These are phyloP conservation scores for Neuroterus valhalla DNA, from an alignment of 1,140 invertebrate species.

Conservation along the genomic window DNA sequence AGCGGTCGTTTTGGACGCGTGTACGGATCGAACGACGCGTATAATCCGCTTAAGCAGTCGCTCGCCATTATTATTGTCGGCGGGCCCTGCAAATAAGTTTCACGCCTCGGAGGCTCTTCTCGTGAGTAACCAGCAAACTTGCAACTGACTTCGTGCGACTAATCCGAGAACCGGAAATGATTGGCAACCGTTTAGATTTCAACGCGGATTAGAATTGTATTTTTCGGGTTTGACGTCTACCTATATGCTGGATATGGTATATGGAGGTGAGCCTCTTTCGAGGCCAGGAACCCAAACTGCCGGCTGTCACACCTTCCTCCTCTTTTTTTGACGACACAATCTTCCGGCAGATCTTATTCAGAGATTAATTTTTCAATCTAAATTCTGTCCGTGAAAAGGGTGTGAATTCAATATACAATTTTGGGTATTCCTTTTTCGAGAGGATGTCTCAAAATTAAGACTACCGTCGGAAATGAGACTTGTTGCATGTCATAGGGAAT, in stretches of 20 bases:
- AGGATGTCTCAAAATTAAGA: too few species aligned
- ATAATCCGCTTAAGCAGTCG: conserved; percentile 73
- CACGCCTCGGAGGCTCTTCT: conserved; percentile 49
- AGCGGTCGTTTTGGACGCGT: conserved; percentile 58
- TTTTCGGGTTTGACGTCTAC: conserved; percentile 49
- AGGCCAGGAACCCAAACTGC: conserved; percentile 42
- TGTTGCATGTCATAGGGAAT: too few species aligned
- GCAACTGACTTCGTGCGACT: conserved; percentile 62
- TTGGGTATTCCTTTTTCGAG: too few species aligned
- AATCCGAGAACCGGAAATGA: conserved; percentile 76
- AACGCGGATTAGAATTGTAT: conserved; percentile 68
- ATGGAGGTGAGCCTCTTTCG: background rate
- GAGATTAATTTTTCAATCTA: conserved; percentile 50
- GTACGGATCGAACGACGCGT: conserved; percentile 63
- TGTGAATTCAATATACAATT: too few species aligned
- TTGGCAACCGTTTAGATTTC: conserved; percentile 75
- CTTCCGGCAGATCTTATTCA: conserved; percentile 45
- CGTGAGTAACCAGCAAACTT: too few species aligned
- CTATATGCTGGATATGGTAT: conserved; percentile 36
- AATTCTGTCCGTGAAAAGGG: too few species aligned
- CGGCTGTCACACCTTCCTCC: conserved; percentile 56
- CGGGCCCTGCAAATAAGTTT: conserved; percentile 54
- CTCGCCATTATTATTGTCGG: conserved; percentile 45
- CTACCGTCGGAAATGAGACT: too few species aligned
- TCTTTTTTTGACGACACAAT: conserved; percentile 68